A percentile compares a stretch with the other conserved stretches of the same genome.
Conservation (phyloP, 2,113 vertebrate species). For the Sporophila hypoxantha region DNA sequence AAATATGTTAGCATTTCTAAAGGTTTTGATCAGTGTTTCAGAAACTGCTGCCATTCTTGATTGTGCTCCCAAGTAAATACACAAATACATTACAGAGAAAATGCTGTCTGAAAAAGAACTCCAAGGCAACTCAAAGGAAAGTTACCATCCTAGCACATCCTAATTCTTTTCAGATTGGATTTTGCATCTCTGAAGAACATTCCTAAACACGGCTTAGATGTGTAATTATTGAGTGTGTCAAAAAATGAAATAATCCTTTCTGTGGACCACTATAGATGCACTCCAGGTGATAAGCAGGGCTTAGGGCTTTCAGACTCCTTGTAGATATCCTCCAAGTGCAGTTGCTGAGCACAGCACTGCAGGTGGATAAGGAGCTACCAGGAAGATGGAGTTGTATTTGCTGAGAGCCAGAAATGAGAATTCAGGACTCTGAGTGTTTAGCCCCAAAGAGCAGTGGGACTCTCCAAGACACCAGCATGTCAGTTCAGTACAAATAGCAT, state of each 20-base stretch:
- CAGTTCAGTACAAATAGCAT: too few relatives aligned
- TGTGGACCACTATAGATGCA: background rate
- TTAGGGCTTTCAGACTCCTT: rapidly evolving
- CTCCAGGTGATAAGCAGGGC: background rate
- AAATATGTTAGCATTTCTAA: too few relatives aligned
- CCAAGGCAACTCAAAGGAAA: background rate
- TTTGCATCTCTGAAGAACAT: background rate
- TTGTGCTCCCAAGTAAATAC: background rate
- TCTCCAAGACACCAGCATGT: too few relatives aligned
- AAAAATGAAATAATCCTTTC: background rate
- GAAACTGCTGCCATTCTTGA: background rate
- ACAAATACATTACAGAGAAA: rapidly evolving
- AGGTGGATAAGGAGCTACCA: background rate
- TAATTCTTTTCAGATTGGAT: background rate
- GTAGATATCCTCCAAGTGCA: background rate
- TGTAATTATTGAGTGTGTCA: background rate
- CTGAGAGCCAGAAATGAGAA: too few relatives aligned
- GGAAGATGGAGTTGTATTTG: background rate
- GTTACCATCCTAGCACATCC: background rate
- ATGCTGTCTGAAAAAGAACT: background rate
- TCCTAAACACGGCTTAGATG: too few relatives aligned
- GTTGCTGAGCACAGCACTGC: background rate
- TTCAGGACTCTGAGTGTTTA: too few relatives aligned
- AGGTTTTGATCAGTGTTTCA: too few relatives aligned
- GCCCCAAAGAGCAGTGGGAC: too few relatives aligned